Percentiles rank a stretch among this genome's conserved stretches.
These are phyloP conservation scores for Exocentrus adspersus DNA, from an alignment of 2,888 invertebrate species.

Conservation along the genomic window DNA sequence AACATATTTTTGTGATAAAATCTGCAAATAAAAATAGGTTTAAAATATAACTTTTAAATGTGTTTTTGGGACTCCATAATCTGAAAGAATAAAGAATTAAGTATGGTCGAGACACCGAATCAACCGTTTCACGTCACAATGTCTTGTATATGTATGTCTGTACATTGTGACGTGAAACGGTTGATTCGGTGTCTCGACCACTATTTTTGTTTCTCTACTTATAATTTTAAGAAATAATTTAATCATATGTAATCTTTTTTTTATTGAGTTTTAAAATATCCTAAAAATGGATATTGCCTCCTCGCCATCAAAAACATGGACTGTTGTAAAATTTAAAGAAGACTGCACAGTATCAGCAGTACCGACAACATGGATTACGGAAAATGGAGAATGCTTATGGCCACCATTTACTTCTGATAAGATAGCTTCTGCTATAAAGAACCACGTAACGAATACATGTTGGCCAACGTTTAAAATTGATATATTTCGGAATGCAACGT, in stretches of 20 bases:
- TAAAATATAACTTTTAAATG: no score
- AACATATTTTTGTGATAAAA: no score
- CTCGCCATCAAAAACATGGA: not conserved
- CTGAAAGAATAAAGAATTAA: no score
- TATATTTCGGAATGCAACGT: not conserved
- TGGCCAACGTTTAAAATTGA: not conserved
- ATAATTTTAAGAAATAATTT: no score
- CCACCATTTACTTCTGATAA: not conserved
- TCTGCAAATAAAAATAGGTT: no score
- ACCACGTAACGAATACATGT: not conserved
- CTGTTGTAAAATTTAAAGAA: not conserved
- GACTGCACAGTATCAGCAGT: not conserved
- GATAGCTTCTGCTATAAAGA: not conserved
- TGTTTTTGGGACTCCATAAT: no score
- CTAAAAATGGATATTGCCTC: not conserved
- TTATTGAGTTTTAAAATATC: not conserved
- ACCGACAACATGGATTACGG: not conserved
- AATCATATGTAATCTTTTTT: not conserved
- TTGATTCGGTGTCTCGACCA: no score
- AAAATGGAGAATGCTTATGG: not conserved
- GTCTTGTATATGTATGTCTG: no score
- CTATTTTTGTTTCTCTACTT: no score
- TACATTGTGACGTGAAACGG: no score
- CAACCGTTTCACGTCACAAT: no score
- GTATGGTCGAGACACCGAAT: no score